Percentiles rank a stretch among this genome's conserved stretches.
Evolutionary conservation across 2,113 vertebrate genomes (phyloP).

Genomic region (Rhea pennata): DNA sequence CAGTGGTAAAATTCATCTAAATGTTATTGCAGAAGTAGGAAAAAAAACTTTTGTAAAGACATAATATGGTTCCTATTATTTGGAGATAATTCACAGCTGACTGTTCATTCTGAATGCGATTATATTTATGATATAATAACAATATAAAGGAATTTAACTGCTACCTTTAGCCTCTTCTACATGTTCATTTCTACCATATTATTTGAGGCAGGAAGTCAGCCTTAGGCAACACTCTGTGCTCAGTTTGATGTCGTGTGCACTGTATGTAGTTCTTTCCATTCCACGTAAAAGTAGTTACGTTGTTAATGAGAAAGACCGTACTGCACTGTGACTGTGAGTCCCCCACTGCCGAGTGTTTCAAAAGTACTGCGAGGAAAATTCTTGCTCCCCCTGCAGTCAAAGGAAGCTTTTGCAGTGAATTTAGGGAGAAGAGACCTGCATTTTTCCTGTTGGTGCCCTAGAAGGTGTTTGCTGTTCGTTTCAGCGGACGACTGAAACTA

Average conservation of each 20-base stretch:
- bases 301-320: background rate
- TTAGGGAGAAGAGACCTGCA: background rate
- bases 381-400: conserved; percentile 50
- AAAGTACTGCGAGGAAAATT: conserved; percentile 13
- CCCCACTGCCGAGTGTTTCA: background rate
- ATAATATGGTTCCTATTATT: background rate
- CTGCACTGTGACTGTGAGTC: background rate
- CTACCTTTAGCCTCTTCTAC: background rate
- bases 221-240: background rate
- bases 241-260: background rate
- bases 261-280: background rate
- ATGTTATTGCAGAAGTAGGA: background rate
- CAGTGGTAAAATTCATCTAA: background rate
- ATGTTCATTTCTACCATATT: background rate
- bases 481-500: too few species aligned
- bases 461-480: background rate
- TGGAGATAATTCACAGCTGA: background rate
- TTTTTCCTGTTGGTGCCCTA: background rate
- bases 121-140: background rate
- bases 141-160: background rate
- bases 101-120: background rate
- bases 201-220: background rate
- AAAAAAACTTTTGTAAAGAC: background rate
- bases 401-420: background rate
- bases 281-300: background rate